A percentile compares a stretch with the other conserved stretches of the same genome.
Evolutionary conservation across 2,888 invertebrate genomes (phyloP).

Genomic region (Conchocele bisecta): DNA sequence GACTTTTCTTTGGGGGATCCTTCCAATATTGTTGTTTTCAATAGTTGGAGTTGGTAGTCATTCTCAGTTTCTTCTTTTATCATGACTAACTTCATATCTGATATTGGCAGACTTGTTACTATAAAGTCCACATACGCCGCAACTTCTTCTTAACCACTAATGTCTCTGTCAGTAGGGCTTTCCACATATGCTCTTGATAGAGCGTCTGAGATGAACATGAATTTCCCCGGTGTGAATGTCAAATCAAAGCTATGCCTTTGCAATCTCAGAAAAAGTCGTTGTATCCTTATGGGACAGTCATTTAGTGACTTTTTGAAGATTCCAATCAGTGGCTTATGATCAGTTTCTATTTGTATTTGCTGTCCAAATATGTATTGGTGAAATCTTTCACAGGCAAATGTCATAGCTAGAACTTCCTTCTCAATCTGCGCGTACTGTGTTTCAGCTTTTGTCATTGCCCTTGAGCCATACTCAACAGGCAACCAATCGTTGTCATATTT

Average conservation of each 20-base stretch:
- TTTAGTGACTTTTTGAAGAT: slow-evolving; percentile 29
- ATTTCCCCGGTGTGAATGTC: not conserved
- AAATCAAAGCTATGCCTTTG: not conserved
- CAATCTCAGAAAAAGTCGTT: no score
- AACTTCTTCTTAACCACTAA: slow-evolving; percentile 4
- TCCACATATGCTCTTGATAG: slow-evolving; percentile 1
- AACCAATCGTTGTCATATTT: slow-evolving; percentile 6
- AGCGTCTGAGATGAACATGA: not conserved
- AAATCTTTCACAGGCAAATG: slow-evolving; percentile 32
- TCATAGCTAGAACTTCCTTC: slow-evolving; percentile 15
- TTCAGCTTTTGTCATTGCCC: slow-evolving; percentile 8
- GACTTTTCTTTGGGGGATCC: slow-evolving; percentile 4
- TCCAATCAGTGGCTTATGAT: slow-evolving; percentile 22
- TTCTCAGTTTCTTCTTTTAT: not conserved
- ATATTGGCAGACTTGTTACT: slow-evolving; percentile 1
- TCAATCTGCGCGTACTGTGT: slow-evolving; percentile 19
- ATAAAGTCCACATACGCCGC: slow-evolving; percentile 14
- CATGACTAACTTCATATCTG: not conserved
- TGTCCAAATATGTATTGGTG: slow-evolving; percentile 27
- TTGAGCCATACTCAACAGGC: slow-evolving; percentile 19
- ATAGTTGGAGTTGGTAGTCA: not conserved
- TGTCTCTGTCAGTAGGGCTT: not conserved
- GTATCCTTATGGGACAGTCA: no score
- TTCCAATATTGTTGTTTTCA: not conserved
- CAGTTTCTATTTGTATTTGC: slow-evolving; percentile 16